Base-by-base conservation (phyloP, 2,888 invertebrate genomes). In the Gari tellinella region DNA sequence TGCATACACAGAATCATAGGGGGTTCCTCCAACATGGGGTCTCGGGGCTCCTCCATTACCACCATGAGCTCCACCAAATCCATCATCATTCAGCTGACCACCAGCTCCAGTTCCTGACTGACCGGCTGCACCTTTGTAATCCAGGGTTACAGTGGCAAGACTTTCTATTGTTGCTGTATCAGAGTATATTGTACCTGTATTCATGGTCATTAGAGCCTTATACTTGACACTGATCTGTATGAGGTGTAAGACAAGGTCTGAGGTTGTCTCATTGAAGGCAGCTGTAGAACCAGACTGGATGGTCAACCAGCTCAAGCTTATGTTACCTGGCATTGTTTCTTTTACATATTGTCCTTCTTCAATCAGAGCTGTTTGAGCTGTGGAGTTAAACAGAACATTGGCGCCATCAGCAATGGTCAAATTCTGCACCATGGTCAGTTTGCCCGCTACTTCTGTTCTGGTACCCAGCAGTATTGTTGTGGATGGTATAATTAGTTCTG, bases 11-110 rank as follows among this genome's bases (percentile, higher is more conserved):
- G 88, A 88, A 48, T 82, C 86, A 74, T 86, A 86, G 4, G 86
- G 75, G 10, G 48, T 73, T 49, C 86, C 87, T 17, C 85, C 84
- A 21, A 53, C 67, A 3, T 63, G 15, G n/a, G 81, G 81, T 8
- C 69, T 66, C 15, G 79, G 79, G 15, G 83, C 83, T n/a, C 88
- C 88, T 17, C 88, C 88, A 67, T 88, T 85, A 12, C 88, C 88
- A 25, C 88, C 88, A 63, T 88, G 86, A 7, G 86, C 77, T 49
- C 75, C 88, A 21, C 88, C 88, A 62, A 70, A 80, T 19, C 86
- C 88, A 38, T 56, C 53, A n/a, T 37, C 52, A 25, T 64, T 61
- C n/a, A 63, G 45, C 2, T 80, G 75, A 8, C 26, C 56, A 19
- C 80, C 83, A 37, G 73, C 72, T 14, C 87, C 87, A 17, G 68